phyloP scores from a whole-genome alignment of 1,140 invertebrate species.

The Rhynchophorus ferrugineus region DNA sequence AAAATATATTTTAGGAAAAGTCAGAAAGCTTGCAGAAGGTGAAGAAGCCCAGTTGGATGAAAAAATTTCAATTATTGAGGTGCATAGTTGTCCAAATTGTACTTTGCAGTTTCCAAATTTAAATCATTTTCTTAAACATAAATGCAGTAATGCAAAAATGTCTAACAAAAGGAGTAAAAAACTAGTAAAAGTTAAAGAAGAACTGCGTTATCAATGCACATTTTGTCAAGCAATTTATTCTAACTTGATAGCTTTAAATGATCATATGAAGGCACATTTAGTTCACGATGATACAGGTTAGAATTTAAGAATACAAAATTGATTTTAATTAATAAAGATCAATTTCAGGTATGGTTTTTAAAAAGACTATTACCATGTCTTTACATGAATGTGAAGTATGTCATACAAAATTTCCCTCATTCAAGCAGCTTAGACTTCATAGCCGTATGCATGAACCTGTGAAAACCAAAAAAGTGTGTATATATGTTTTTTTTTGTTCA shows the following conservation, averaged over 20 bases:
- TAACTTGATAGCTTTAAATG: constrained; percentile 43
- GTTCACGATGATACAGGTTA: constrained; percentile 28
- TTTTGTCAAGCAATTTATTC: constrained; percentile 43
- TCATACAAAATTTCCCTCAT: constrained; percentile 55
- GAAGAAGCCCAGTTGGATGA: constrained; percentile 16
- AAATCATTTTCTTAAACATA: constrained; percentile 31
- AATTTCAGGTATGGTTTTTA: constrained; percentile 9
- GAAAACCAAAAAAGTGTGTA: constrained; percentile 42
- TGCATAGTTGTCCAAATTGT: constrained; percentile 31
- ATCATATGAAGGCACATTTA: constrained; percentile 46
- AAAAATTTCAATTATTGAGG: constrained; percentile 23
- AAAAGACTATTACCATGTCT: constrained; percentile 10
- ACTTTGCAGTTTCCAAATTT: constrained; percentile 29
- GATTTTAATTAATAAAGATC: not conserved
- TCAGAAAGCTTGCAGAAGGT: constrained; percentile 19
- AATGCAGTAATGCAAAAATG: constrained; percentile 19
- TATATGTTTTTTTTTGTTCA: constrained; percentile 22
- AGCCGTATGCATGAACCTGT: constrained; percentile 62
- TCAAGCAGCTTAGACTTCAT: constrained; percentile 61
- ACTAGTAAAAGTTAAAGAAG: constrained; percentile 10
- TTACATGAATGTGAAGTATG: constrained; percentile 51
- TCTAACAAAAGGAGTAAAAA: not conserved
- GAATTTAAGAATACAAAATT: not conserved
- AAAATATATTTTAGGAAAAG: constrained; percentile 18
- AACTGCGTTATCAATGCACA: constrained; percentile 38